phyloP scores from a whole-genome alignment of 2,797 vertebrate species.

The Phylloscopus collybita region DNA sequence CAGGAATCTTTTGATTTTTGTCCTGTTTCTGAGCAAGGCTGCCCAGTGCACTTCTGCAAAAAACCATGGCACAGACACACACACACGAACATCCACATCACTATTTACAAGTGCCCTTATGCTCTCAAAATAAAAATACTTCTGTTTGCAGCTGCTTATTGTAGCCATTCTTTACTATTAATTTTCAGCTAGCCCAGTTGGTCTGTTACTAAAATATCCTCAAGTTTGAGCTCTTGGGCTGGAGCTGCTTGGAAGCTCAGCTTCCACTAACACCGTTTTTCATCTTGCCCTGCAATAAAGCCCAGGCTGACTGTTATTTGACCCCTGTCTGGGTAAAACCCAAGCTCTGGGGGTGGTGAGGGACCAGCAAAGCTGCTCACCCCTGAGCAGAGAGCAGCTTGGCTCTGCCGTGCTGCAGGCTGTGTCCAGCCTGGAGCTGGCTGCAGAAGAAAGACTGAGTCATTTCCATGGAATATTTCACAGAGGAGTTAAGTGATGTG shows the following conservation, averaged over 20 bases:
- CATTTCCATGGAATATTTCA: slow-evolving; percentile 45
- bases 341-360: background rate
- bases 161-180: background rate
- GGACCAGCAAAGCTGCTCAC: background rate
- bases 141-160: background rate
- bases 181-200: background rate
- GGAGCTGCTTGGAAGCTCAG: background rate
- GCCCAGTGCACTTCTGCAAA: background rate
- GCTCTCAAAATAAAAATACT: background rate
- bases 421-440: background rate
- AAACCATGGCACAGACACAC: background rate
- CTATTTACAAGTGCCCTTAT: background rate
- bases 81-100: background rate
- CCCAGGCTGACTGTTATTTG: background rate
- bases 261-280: background rate
- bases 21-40: background rate
- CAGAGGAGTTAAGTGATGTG: slow-evolving; percentile 6
- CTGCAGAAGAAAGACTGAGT: slow-evolving; percentile 56
- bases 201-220: background rate
- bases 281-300: background rate
- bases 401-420: background rate
- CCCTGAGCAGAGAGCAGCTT: background rate
- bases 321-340: too few relatives aligned
- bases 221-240: background rate
- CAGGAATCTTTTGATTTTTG: background rate